Evolutionary conservation across 2,888 invertebrate genomes (phyloP).

Genomic region (Mythimna impura): DNA sequence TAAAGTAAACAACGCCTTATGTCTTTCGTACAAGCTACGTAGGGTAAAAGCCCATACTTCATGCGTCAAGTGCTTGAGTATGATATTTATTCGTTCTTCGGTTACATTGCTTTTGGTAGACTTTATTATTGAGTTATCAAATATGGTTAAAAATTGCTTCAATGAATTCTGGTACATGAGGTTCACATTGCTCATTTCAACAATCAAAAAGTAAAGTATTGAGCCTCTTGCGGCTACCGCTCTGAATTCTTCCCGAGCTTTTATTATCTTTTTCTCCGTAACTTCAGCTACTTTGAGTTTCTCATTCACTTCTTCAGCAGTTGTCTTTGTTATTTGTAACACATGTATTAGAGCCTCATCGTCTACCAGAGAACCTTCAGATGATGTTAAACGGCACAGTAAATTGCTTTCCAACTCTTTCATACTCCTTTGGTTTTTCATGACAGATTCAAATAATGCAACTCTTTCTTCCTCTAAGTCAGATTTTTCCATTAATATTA

Average conservation of each 20-base stretch:
- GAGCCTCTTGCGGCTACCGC: constrained; percentile 98
- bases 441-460: constrained; percentile 97
- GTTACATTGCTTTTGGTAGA: constrained; percentile 96
- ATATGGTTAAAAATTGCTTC: constrained; percentile 97
- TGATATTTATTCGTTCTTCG: constrained; percentile 96
- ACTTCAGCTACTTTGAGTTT: constrained; percentile 97
- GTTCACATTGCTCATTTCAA: constrained; percentile 99
- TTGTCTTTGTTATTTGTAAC: constrained; percentile 95
- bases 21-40: constrained; percentile 97
- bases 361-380: constrained; percentile 98
- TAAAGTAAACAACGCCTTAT: constrained; percentile 97
- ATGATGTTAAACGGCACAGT: constrained; percentile 97
- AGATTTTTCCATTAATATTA: constrained; percentile 98
- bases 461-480: constrained; percentile 98
- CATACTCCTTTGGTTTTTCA: constrained; percentile 98
- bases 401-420: constrained; percentile 98
- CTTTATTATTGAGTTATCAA: constrained; percentile 98
- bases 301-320: constrained; percentile 98
- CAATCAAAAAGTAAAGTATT: constrained; percentile 98
- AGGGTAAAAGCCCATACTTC: constrained; percentile 98
- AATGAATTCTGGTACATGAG: constrained; percentile 99
- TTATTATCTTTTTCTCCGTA: constrained; percentile 98
- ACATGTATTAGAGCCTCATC: constrained; percentile 98
- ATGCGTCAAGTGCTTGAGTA: constrained; percentile 96
- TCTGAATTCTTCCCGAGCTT: constrained; percentile 98